phyloP scores from a whole-genome alignment of 2,888 invertebrate genomes.

The Chrysotoxum bicinctum region DNA sequence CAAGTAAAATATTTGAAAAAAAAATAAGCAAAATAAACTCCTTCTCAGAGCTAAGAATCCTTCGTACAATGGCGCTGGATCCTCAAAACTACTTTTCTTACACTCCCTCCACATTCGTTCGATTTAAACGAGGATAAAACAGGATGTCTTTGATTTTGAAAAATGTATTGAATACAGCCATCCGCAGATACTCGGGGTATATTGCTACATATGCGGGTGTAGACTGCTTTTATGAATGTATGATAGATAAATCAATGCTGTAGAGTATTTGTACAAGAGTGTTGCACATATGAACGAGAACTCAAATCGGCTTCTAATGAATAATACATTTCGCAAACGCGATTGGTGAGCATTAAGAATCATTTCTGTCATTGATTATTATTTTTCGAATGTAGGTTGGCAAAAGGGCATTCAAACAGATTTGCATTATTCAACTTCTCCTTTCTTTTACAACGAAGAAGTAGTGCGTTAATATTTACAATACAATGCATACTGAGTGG shows the following conservation, averaged over 20 bases:
- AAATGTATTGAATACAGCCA: constrained; percentile 42
- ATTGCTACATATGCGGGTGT: not conserved
- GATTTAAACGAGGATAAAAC: constrained; percentile 10
- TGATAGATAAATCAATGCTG: constrained; percentile 31
- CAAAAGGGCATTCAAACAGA: not conserved
- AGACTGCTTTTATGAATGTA: not conserved
- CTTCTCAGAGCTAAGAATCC: constrained; percentile 53
- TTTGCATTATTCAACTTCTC: not conserved
- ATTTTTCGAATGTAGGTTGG: constrained; percentile 5
- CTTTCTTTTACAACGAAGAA: too few species aligned
- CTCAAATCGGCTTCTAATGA: constrained; percentile 47
- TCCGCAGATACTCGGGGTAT: not conserved
- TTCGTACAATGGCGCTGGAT: constrained; percentile 47
- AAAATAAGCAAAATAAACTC: constrained; percentile 57
- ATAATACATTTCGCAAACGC: constrained; percentile 45
- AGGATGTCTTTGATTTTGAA: constrained; percentile 62
- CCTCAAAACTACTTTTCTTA: constrained; percentile 29
- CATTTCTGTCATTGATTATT: constrained; percentile 29
- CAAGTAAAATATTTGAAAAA: constrained; percentile 9
- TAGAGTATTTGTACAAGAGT: constrained; percentile 17
- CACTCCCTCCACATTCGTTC: not conserved
- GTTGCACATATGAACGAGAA: constrained; percentile 24
- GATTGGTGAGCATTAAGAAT: constrained; percentile 32
- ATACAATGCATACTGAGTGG: too few species aligned
- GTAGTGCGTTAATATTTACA: too few species aligned